Evolutionary conservation across 2,888 invertebrate genomes (phyloP).

Genomic region (Drosophila infuscata): DNA sequence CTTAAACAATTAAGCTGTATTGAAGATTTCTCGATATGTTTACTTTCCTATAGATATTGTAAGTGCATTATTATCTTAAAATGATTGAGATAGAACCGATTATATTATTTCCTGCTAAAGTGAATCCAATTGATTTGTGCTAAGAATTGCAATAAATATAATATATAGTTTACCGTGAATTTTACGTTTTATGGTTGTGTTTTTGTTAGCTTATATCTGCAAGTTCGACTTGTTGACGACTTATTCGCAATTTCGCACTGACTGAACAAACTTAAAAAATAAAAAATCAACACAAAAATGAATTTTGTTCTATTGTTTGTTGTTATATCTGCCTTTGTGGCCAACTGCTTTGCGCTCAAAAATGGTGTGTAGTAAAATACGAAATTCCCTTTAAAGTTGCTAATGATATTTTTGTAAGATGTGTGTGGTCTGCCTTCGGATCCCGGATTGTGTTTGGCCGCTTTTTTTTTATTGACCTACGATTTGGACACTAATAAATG

Average conservation of each 20-base stretch:
- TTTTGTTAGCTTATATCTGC: no score
- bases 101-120: background rate
- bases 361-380: conserved; percentile 5
- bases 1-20: background rate
- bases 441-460: no score
- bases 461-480: no score
- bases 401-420: conserved; percentile 21
- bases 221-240: background rate
- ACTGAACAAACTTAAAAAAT: background rate
- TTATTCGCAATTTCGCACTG: background rate
- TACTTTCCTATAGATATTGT: background rate
- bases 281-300: no score
- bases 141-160: background rate
- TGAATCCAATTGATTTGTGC: background rate
- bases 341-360: conserved; percentile 11
- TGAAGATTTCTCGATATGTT: no score
- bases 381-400: background rate
- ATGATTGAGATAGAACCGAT: background rate
- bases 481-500: conserved; percentile 33
- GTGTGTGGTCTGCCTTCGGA: conserved; percentile 31
- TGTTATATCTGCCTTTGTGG: conserved; percentile 1
- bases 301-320: background rate
- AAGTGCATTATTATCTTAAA: background rate
- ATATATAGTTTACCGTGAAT: no score
- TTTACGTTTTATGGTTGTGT: no score